Evolutionary conservation across 2,888 invertebrate species (phyloP), one percentile per base, ranked within the genome.

Genomic region (Urechis unicinctus): DNA sequence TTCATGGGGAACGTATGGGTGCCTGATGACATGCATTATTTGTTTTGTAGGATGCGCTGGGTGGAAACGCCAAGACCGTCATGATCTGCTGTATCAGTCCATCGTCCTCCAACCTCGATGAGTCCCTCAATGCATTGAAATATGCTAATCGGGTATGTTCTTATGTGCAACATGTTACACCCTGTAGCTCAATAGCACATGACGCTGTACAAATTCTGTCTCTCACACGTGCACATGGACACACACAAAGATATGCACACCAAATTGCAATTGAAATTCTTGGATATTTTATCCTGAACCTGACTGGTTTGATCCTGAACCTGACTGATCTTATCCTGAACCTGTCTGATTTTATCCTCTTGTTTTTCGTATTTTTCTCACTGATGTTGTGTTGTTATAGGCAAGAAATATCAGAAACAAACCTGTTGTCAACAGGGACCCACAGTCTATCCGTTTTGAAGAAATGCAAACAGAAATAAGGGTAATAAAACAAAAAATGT

Each of bases 1-100:
- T 21, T 45, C 21, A 21, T 45, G 24, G 24, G 6, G n/a, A 9
- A 21, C 21, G 6, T 6, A 45, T 9, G 21, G 6, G 9, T 6
- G 24, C 46, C 9, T 28, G 5, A n/a, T n/a, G n/a, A n/a, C n/a
- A n/a, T n/a, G n/a, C n/a, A n/a, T n/a, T n/a, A 28, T 3, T 52
- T 55, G 3, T 22, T 49, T 62, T 66, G 4, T 61, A 77, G 73
- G 78, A 78, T 66, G 78, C 78, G 1, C 62, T 78, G 1, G 78
- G 78, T 41, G 78, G 78, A 4, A 78, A 78, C 65, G 74, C 78
- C 4, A 68, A 74, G 57, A 78, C 78, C 1, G 56, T 78, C 52
- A 78, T 78, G 78, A 73, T 78, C 30, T 78, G 78, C 54, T 78
- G 78, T 64, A 68, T 78, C 43, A 77, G 77, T 64, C 78, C 78